Base-by-base conservation (phyloP, 2,888 invertebrate genomes). In the Piscicola geometra region DNA sequence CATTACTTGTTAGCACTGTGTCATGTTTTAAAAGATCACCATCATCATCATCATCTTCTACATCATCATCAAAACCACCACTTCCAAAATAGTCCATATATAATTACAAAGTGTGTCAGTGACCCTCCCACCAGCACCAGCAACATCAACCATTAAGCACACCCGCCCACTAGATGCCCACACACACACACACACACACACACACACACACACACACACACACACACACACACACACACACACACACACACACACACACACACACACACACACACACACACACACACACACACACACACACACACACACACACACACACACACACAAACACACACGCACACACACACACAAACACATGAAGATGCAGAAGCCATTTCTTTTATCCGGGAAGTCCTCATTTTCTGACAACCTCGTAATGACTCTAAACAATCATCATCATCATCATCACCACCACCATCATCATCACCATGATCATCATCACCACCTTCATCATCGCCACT, bases 41-140 rank as follows among this genome's bases (percentile, higher is more conserved):
- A 41, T 15, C 41, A 41, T 15, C 41, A 41, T 15, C 41, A 41
- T 15, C 41, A 41, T 15, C 41, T 9, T 15, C 41, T 9, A 5
- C 60, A 56, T n/a, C 25, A 56, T 21, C 60, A 56, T 21, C 60
- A 56, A 5, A 3, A 21, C n/a, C 41, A 56, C 21, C n/a, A 56
- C 60, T 25, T 21, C 25, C 5, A 5, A 18, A 56, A 21, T 15
- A 25, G 60, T 25, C n/a, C 25, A 56, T 5, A 56, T 56, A 56
- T 56, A 56, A 56, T 56, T 56, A 56, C 60, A 56, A 56, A 56
- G 60, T 56, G 60, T 56, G 60, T 56, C 60, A 15, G 60, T 21
- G n/a, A 56, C 60, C 60, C 60, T 56, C 60, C 60, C 60, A 56
- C 60, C 60, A 25, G 3, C 21, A 56, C 21, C 60, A 9, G n/a